Conservation (phyloP, 1,140 invertebrate genomes). For the Drosophila miranda region DNA sequence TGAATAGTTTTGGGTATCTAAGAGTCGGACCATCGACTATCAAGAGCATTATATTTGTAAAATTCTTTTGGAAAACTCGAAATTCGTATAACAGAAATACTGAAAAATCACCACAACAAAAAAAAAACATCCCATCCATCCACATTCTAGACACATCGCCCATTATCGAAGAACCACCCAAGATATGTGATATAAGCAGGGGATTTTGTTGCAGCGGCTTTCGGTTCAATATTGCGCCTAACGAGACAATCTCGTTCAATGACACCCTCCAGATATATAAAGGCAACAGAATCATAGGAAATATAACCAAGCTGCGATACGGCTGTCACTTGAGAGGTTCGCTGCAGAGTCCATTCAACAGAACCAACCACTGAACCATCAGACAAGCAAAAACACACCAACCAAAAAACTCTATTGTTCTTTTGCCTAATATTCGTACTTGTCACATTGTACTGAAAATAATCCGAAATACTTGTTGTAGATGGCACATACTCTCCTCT, state of each 20-base stretch:
- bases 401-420: constrained; percentile 14
- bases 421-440: constrained; percentile 1
- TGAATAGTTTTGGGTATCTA: too few species aligned
- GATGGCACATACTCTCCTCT: constrained; percentile 15
- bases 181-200: constrained; percentile 65
- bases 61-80: not conserved
- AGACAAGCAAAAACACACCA: constrained; percentile 33
- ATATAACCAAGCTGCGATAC: constrained; percentile 71
- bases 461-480: not conserved
- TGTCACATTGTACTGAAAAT: constrained; percentile 3
- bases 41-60: too few species aligned
- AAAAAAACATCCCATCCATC: constrained; percentile 60
- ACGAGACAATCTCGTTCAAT: constrained; percentile 77
- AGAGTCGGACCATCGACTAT: too few species aligned
- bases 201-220: constrained; percentile 75
- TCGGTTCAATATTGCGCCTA: constrained; percentile 74
- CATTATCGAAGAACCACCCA: constrained; percentile 73
- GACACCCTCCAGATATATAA: constrained; percentile 71
- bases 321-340: constrained; percentile 78
- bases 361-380: constrained; percentile 28
- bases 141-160: constrained; percentile 80
- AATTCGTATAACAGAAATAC: constrained; percentile 15
- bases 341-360: constrained; percentile 43
- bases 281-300: constrained; percentile 76
- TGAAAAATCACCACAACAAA: constrained; percentile 41